Base-by-base conservation (phyloP, 2,888 invertebrate genomes). In the Phoenoteleia sp. region DNA sequence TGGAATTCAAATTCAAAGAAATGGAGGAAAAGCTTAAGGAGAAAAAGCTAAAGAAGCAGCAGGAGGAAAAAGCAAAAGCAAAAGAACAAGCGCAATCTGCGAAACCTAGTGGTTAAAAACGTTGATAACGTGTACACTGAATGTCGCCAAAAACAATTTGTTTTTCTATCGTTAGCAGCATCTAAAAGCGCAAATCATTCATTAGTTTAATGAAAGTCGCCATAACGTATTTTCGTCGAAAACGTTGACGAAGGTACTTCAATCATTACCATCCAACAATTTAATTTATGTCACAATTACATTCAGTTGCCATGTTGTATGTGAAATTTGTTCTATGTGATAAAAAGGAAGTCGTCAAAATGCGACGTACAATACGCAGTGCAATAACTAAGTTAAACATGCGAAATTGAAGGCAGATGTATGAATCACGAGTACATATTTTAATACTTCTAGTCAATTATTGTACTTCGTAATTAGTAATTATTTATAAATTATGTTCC, bases 1-100 rank as follows among this genome's bases (percentile, higher is more conserved):
- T 98, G 64, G 97, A 97, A 11, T 94, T 97, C 76, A 98, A 98
- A 92, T 98, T 97, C 92, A 96, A 97, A 94, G 97, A 98, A 94
- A 97, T 97, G 96, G 97, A 98, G 93, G 97, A 97, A 86, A 96
- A 97, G 94, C 95, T 97, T 94, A 96, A 95, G 77, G 95, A 96
- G 90, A 95, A 96, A 88, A 96, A 97, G 87, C 67, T 91, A 27
- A 93, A 93, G 74, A 92, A 93, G 42, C 90, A 91, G 7, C 88
- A 91, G 42, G 91, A 92, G 49, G 89, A 90, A 15, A 93, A 93
- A 72, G 69, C 93, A 90, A 86, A 93, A 93, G 17, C 81, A 6
- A 77, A 74, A 19, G 52, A 52, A 25, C 62, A 74, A 33, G 5
- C 36, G 11, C 25, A 54, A 42, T n/a, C 27, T 36, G 7, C 6